Evolutionary conservation across 2,113 vertebrate species (phyloP).

Genomic region (Atrichornis clamosus): DNA sequence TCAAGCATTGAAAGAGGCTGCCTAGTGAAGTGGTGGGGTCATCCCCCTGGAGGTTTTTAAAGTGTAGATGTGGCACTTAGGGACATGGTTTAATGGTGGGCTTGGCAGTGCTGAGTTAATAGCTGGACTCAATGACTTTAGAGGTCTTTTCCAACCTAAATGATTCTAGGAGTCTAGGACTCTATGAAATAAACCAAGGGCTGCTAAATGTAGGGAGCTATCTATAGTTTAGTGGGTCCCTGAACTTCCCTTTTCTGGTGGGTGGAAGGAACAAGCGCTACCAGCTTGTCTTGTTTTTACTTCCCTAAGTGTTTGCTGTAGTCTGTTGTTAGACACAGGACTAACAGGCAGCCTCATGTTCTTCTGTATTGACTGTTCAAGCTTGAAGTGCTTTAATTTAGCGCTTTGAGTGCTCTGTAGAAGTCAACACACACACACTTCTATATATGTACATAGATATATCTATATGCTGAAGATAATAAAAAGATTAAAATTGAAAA

Average conservation of each 20-base stretch:
- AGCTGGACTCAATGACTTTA: background rate
- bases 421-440: background rate
- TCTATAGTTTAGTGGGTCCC: rapidly evolving
- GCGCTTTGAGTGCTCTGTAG: background rate
- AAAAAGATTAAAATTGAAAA: background rate
- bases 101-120: background rate
- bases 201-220: background rate
- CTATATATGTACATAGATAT: rapidly evolving
- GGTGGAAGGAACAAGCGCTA: background rate
- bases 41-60: too few relatives aligned
- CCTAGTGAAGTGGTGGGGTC: background rate
- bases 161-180: background rate
- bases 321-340: background rate
- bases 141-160: background rate
- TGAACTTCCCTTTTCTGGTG: background rate
- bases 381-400: background rate
- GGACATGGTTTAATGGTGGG: background rate
- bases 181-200: background rate
- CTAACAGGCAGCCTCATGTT: background rate
- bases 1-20: background rate
- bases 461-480: background rate
- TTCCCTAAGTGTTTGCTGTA: background rate
- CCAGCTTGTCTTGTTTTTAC: background rate
- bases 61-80: background rate
- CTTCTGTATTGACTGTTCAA: background rate